These are phyloP conservation scores for Antedon mediterranea DNA, from an alignment of 53 echinoderm and acorn worm species.

Conservation along the genomic window DNA sequence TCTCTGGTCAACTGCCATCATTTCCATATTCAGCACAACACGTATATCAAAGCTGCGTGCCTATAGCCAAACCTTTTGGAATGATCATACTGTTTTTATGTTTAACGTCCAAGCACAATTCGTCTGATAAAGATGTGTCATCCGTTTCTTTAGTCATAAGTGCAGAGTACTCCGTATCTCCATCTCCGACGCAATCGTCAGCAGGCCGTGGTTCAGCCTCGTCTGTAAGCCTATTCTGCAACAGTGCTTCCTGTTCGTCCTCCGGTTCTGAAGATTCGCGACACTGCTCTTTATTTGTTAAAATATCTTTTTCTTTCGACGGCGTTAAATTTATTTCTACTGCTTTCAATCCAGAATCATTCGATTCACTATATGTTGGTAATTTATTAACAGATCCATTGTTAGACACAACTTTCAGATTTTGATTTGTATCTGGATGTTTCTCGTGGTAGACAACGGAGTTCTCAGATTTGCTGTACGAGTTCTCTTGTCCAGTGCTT, in stretches of 20 bases:
- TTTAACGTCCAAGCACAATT: neutral
- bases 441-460: neutral
- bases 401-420: neutral
- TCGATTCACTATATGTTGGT: neutral
- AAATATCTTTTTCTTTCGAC: neutral
- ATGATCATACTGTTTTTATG: neutral
- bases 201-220: neutral
- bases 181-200: neutral
- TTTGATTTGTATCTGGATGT: neutral
- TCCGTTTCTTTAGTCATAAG: neutral
- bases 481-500: neutral
- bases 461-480: neutral
- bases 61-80: neutral
- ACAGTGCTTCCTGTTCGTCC: neutral
- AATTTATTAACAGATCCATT: neutral
- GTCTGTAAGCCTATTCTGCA: neutral
- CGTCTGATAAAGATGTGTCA: neutral
- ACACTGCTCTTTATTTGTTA: neutral
- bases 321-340: neutral
- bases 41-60: neutral
- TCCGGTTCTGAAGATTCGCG: neutral
- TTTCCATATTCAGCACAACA: no score
- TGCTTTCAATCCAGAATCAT: neutral
- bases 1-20: no score
- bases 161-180: neutral